Percentiles rank a stretch among this genome's conserved stretches.
phyloP scores from a whole-genome alignment of 2,113 vertebrate species.

The Brevimyrus niger region DNA sequence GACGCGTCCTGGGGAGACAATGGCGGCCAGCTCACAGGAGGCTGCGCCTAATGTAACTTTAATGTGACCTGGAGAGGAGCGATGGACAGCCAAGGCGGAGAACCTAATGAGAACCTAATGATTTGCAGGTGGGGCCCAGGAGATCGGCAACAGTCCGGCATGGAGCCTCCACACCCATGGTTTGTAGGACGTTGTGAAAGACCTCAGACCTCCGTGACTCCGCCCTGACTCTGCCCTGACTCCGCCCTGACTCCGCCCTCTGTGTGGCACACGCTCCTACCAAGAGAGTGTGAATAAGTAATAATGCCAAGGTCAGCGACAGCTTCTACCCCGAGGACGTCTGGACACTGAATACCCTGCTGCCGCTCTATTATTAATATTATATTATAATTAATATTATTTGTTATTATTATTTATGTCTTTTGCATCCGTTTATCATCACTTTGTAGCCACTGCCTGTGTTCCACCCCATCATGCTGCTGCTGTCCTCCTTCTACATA shows the following conservation, averaged over 20 bases:
- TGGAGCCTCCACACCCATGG: background rate
- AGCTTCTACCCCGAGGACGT: background rate
- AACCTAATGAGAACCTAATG: conserved; percentile 15
- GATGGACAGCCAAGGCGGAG: background rate
- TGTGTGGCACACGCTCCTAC: background rate
- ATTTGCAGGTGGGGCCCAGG: background rate
- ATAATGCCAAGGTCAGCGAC: background rate
- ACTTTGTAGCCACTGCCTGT: too few relatives aligned
- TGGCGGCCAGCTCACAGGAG: background rate
- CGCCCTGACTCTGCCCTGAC: background rate
- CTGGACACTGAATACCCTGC: background rate
- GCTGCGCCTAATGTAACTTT: background rate
- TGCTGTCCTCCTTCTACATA: background rate
- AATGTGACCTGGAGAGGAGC: background rate
- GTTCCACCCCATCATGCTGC: too few relatives aligned
- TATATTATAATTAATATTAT: too few relatives aligned
- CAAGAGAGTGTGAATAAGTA: background rate
- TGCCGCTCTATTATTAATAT: too few relatives aligned
- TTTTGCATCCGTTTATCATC: too few relatives aligned
- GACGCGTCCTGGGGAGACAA: background rate
- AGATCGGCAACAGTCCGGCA: background rate
- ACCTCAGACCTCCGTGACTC: background rate
- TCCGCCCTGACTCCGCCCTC: background rate
- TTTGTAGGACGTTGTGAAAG: background rate
- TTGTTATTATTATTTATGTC: too few relatives aligned